A percentile compares a stretch with the other conserved stretches of the same genome.
These are phyloP conservation scores for Coreoperca whiteheadi DNA, from an alignment of 2,113 vertebrate genomes.

Conservation along the genomic window DNA sequence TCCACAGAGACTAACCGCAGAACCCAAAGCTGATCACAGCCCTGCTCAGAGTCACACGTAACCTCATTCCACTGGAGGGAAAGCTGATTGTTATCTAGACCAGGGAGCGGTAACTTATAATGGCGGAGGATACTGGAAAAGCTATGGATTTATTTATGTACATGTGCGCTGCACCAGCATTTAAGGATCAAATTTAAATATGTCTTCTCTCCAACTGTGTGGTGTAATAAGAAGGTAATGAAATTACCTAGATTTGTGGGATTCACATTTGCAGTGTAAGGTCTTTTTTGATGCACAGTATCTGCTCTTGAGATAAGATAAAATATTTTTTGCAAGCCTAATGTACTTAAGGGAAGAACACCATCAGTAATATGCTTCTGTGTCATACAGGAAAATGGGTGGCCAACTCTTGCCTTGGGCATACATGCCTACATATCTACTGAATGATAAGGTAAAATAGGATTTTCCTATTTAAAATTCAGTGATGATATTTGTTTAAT, in stretches of 20 bases:
- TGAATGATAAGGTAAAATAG: slow-evolving; percentile 51
- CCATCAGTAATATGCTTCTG: slow-evolving; percentile 59
- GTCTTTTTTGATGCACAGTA: slow-evolving; percentile 58
- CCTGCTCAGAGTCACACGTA: slow-evolving; percentile 24
- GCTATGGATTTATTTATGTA: slow-evolving; percentile 44
- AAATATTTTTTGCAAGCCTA: slow-evolving; percentile 53
- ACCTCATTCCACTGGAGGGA: slow-evolving; percentile 31
- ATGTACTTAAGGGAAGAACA: slow-evolving; percentile 58
- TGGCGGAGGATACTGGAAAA: slow-evolving; percentile 10
- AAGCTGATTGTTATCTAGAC: slow-evolving; percentile 46
- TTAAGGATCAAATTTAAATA: slow-evolving; percentile 51
- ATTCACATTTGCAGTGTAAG: slow-evolving; percentile 60
- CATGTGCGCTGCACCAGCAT: slow-evolving; percentile 4
- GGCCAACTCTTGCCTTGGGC: slow-evolving; percentile 41
- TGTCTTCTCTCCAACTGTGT: slow-evolving; percentile 38
- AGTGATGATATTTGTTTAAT: slow-evolving; percentile 21
- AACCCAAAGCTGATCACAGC: slow-evolving; percentile 51
- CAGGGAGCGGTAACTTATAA: neutral
- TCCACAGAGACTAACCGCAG: slow-evolving; percentile 53
- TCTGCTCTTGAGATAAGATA: slow-evolving; percentile 65
- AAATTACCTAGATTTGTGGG: slow-evolving; percentile 50
- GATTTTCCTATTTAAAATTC: slow-evolving; percentile 48
- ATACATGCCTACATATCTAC: slow-evolving; percentile 36
- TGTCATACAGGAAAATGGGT: slow-evolving; percentile 36
- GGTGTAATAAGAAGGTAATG: slow-evolving; percentile 52